Evolutionary conservation across 2,888 invertebrate genomes (phyloP).

Genomic region (Arenicola marina): DNA sequence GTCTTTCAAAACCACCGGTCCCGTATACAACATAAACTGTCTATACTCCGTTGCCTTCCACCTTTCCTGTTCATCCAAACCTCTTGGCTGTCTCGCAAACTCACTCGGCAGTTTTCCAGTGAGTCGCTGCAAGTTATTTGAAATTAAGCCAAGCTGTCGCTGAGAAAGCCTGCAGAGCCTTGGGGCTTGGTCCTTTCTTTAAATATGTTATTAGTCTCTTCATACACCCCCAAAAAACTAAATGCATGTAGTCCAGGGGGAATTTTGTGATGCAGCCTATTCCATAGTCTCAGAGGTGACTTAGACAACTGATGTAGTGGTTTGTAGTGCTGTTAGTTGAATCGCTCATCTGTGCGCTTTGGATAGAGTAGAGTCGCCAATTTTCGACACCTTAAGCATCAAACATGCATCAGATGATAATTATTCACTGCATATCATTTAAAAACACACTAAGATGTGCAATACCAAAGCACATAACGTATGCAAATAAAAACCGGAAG

Average conservation of each 20-base stretch:
- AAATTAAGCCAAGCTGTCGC: constrained; percentile 12
- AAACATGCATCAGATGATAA: no score
- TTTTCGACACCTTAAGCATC: no score
- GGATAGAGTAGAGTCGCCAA: no score
- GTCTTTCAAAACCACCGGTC: constrained; percentile 32
- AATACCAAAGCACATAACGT: no score
- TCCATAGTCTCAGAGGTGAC: constrained; percentile 30
- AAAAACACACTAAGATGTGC: no score
- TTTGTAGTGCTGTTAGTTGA: constrained; percentile 22
- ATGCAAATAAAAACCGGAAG: no score
- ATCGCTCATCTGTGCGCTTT: constrained; percentile 4
- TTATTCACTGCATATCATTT: no score
- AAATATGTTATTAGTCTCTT: constrained; percentile 32
- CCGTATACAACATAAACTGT: constrained; percentile 43
- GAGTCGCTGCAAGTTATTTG: constrained; percentile 11
- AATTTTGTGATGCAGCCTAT: constrained; percentile 36
- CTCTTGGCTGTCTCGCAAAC: constrained; percentile 37
- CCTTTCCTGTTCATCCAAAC: constrained; percentile 32
- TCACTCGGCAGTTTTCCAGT: constrained; percentile 32
- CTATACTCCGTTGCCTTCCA: constrained; percentile 47
- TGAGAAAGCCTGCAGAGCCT: constrained; percentile 14
- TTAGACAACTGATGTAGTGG: constrained; percentile 29
- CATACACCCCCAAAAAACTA: constrained; percentile 42
- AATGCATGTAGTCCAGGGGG: constrained; percentile 49
- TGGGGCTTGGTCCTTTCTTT: constrained; percentile 35